Evolutionary conservation across 2,113 vertebrate species (phyloP).

Genomic region (Capreolus pygargus): DNA sequence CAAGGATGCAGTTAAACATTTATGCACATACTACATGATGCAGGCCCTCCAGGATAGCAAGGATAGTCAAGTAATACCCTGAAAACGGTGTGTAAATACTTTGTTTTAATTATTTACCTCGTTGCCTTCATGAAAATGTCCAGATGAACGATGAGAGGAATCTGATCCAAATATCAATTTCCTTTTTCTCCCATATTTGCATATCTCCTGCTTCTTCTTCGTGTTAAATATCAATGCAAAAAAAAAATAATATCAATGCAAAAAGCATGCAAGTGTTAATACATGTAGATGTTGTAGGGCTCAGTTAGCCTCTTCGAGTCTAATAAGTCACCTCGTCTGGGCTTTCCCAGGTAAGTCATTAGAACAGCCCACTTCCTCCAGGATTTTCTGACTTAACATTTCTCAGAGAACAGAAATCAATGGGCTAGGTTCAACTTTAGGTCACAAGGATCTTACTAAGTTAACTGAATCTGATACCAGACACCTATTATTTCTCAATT

Average conservation of each 20-base stretch:
- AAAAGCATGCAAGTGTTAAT: neutral
- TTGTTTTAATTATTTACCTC: neutral
- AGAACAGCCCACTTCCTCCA: neutral
- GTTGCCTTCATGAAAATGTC: neutral
- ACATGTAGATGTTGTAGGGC: neutral
- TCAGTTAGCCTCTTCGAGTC: neutral
- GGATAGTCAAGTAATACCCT: neutral
- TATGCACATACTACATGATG: neutral
- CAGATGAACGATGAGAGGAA: neutral
- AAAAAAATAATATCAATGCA: neutral
- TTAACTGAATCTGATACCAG: neutral
- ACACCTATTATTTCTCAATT: neutral
- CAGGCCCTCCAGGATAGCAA: neutral
- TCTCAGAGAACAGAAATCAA: neutral
- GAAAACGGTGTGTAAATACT: neutral
- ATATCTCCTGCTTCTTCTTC: neutral
- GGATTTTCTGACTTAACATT: neutral
- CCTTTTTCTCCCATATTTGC: neutral
- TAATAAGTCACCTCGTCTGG: neutral
- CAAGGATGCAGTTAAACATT: neutral
- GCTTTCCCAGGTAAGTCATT: neutral
- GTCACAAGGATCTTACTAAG: neutral
- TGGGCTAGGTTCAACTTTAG: neutral
- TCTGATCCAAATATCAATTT: neutral
- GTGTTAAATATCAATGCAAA: slow-evolving; percentile 11